Percentiles rank a stretch among this genome's conserved stretches.
phyloP scores from a whole-genome alignment of 2,113 vertebrate genomes.

The Peromyscus polionotus region DNA sequence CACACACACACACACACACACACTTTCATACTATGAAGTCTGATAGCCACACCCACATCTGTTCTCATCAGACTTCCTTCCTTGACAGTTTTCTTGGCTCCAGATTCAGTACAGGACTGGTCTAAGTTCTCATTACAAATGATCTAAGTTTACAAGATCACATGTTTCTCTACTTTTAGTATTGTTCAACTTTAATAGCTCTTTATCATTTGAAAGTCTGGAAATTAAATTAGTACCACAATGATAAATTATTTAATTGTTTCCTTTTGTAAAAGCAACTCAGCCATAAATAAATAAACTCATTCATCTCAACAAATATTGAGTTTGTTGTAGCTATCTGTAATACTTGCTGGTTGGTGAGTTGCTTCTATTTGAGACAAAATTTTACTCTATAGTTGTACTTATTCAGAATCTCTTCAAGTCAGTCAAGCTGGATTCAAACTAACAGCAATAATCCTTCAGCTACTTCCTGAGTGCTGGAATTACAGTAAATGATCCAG shows the following conservation, averaged over 20 bases:
- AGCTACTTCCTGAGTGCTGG: too few species aligned
- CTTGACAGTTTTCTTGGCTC: not conserved
- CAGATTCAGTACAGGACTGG: not conserved
- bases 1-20: not conserved
- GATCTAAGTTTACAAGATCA: not conserved
- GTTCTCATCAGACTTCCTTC: not conserved
- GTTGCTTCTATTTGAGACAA: not conserved
- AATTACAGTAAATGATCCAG: not conserved
- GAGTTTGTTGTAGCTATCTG: constrained; percentile 21
- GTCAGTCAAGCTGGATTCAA: not conserved
- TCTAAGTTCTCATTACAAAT: not conserved
- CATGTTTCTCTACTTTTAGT: not conserved
- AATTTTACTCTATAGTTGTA: not conserved
- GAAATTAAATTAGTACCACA: constrained; percentile 40
- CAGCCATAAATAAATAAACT: not conserved
- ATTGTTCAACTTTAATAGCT: not conserved
- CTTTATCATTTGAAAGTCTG: not conserved
- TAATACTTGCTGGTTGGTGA: not conserved
- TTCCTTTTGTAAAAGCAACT: not conserved
- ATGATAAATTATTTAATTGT: not conserved
- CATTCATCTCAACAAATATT: not conserved
- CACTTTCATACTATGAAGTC: not conserved
- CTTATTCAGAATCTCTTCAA: not conserved
- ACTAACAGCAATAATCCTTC: not conserved
- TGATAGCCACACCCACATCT: not conserved